Conservation (phyloP, 2,797 vertebrate genomes). For the Melopsittacus undulatus region DNA sequence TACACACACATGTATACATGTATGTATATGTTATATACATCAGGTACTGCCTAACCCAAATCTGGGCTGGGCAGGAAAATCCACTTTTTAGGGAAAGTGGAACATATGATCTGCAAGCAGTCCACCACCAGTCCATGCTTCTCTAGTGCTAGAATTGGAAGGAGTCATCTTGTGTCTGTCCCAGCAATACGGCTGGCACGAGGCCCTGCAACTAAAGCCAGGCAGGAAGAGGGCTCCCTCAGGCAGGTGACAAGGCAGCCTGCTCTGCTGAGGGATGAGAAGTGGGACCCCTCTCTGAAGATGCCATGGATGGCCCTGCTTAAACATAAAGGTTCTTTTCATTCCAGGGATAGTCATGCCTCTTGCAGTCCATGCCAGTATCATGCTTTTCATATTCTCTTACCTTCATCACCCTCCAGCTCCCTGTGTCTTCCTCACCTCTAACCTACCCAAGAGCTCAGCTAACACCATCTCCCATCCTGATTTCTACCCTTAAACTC, state of each 20-base stretch:
- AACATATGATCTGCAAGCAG: constrained; percentile 14
- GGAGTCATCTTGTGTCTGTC: constrained; percentile 2
- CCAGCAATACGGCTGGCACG: neutral
- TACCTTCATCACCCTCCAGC: constrained; percentile 43
- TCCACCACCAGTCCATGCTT: constrained; percentile 3
- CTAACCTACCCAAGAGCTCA: neutral
- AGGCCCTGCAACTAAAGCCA: constrained; percentile 37
- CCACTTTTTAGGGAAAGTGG: constrained; percentile 21
- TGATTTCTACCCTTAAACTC: neutral
- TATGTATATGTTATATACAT: neutral
- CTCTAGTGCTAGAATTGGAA: constrained; percentile 27
- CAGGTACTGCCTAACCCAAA: constrained; percentile 44
- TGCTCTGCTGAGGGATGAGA: neutral
- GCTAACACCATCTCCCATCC: neutral
- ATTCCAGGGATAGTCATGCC: constrained; percentile 58
- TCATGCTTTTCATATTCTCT: constrained; percentile 61
- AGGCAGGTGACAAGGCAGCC: neutral
- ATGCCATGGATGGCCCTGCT: neutral
- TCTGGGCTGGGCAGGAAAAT: constrained; percentile 28
- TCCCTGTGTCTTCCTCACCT: neutral
- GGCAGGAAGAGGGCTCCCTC: neutral
- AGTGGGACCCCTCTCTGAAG: constrained; percentile 2
- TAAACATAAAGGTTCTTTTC: constrained; percentile 38
- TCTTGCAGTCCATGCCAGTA: constrained; percentile 65
- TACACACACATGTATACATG: neutral